Evolutionary conservation across 2,113 vertebrate genomes (phyloP).

Genomic region (Chitala chitala): DNA sequence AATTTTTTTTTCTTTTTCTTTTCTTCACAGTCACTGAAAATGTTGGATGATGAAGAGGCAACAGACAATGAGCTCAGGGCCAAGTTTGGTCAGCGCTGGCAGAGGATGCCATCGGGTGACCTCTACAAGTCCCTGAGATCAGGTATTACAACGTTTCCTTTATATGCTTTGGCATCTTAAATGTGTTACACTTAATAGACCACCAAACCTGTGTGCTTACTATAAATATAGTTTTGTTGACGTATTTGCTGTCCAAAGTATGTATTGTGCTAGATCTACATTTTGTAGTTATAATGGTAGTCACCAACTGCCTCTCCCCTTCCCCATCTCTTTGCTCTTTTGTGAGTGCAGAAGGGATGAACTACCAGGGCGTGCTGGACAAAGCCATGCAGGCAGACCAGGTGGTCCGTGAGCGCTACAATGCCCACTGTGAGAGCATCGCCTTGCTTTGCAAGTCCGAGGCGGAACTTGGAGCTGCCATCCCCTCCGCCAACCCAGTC

Average conservation of each 20-base stretch:
- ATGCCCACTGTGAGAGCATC: constrained; percentile 85
- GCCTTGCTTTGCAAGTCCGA: constrained; percentile 85
- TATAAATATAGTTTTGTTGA: no score
- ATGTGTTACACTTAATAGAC: no score
- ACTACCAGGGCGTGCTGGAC: constrained; percentile 73
- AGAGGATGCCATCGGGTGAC: constrained; percentile 86
- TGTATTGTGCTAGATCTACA: no score
- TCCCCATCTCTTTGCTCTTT: no score
- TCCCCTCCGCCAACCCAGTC: constrained; percentile 93
- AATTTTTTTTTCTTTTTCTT: constrained; percentile 19
- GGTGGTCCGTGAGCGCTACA: constrained; percentile 83
- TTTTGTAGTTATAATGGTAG: no score
- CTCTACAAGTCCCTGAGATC: constrained; percentile 87
- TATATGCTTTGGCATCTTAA: no score
- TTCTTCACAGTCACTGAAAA: constrained; percentile 73
- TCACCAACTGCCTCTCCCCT: not conserved
- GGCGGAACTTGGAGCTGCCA: constrained; percentile 79
- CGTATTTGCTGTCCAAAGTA: not conserved
- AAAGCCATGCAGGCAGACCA: constrained; percentile 87
- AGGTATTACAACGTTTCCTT: constrained; percentile 58
- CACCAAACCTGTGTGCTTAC: no score
- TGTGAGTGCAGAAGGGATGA: constrained; percentile 79
- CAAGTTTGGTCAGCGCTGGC: constrained; percentile 95
- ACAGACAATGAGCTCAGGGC: constrained; percentile 85
- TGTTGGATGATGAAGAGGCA: constrained; percentile 84